Conservation (phyloP, 2,888 invertebrate genomes). For the Acleris sparsana region DNA sequence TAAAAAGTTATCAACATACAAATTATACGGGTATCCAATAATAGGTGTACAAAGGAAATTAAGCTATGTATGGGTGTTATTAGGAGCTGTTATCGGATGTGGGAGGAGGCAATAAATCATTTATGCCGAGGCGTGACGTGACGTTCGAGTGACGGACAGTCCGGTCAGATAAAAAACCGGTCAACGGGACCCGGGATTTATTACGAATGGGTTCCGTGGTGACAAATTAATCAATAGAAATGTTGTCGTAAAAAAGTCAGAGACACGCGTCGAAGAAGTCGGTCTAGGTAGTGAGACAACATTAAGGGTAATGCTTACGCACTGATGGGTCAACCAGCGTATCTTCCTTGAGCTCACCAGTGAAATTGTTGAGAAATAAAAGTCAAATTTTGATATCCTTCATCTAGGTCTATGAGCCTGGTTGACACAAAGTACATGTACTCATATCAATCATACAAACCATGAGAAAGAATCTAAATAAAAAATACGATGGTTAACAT, state of each 20-base stretch:
- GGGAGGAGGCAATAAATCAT: slow-evolving; percentile 65
- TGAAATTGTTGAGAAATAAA: too few relatives aligned
- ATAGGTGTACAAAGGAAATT: slow-evolving; percentile 43
- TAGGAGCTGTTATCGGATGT: slow-evolving; percentile 55
- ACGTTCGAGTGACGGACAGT: slow-evolving; percentile 63
- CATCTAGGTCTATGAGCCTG: too few relatives aligned
- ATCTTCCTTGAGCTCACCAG: too few relatives aligned
- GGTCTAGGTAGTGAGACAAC: too few relatives aligned
- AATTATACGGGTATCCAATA: slow-evolving; percentile 50
- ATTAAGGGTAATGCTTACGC: too few relatives aligned
- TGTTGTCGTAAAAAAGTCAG: neutral
- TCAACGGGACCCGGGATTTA: slow-evolving; percentile 17
- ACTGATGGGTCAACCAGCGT: too few relatives aligned
- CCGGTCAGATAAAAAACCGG: slow-evolving; percentile 33
- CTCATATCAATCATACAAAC: too few relatives aligned
- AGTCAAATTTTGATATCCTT: too few relatives aligned
- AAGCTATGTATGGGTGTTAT: slow-evolving; percentile 45
- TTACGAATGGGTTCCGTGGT: slow-evolving; percentile 19
- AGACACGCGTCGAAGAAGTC: neutral
- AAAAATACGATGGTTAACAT: too few relatives aligned
- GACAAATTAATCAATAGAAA: neutral
- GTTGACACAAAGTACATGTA: too few relatives aligned
- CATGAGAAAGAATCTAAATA: too few relatives aligned
- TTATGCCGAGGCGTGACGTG: slow-evolving; percentile 65
- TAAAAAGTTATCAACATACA: slow-evolving; percentile 56